phyloP scores from a whole-genome alignment of 2,888 invertebrate species.

The Stenodema calcarata region DNA sequence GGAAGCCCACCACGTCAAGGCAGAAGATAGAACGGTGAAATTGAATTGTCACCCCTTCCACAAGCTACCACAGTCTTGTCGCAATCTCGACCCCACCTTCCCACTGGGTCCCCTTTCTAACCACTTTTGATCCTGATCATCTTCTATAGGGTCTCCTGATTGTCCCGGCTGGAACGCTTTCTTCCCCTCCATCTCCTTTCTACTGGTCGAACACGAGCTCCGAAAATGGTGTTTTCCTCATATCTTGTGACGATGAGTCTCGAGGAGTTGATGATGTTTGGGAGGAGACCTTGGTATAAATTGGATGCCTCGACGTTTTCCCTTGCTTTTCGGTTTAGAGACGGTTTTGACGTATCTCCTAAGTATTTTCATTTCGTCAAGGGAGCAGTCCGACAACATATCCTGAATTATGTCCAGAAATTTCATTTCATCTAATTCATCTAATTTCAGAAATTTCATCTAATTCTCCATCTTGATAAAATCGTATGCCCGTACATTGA shows the following conservation, averaged over 20 bases:
- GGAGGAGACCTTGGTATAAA: conserved; percentile 9
- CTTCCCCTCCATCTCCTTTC: neutral
- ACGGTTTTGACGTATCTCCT: neutral
- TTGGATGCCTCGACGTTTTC: neutral
- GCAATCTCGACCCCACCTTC: conserved; percentile 16
- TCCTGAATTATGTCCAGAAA: neutral
- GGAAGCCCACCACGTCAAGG: neutral
- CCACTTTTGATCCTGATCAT: conserved; percentile 28
- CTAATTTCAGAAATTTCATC: too few species aligned
- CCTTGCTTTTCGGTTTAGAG: neutral
- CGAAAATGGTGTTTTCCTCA: neutral
- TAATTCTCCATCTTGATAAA: too few species aligned
- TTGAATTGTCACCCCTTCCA: conserved; percentile 20
- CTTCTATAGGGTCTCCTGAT: conserved; percentile 7
- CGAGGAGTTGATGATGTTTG: conserved; percentile 18
- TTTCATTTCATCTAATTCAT: too few species aligned
- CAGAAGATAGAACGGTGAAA: conserved; percentile 9
- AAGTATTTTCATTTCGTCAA: neutral
- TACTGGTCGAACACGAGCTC: neutral
- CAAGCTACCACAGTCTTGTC: neutral
- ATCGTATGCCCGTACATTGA: too few species aligned
- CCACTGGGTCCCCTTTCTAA: neutral
- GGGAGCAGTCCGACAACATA: neutral
- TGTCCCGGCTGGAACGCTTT: neutral
- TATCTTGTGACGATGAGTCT: neutral